Evolutionary conservation across 2,888 invertebrate genomes (phyloP).

Genomic region (Drosophila kanekoi): DNA sequence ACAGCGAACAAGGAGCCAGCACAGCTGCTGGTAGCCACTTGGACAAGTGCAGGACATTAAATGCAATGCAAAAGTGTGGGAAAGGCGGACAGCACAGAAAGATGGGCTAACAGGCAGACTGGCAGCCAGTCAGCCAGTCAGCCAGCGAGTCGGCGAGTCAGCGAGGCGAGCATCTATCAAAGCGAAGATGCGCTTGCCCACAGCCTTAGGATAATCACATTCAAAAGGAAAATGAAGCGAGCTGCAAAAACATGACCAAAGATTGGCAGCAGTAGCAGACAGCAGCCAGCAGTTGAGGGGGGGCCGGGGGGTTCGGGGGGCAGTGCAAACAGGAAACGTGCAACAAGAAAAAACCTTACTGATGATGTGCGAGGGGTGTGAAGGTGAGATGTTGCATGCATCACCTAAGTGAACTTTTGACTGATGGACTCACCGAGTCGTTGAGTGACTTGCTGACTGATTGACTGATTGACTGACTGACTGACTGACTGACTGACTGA

Average conservation of each 20-base stretch:
- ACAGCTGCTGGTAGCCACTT: constrained; percentile 41
- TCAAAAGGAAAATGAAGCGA: constrained; percentile 78
- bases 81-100: neutral
- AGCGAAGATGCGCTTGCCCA: constrained; percentile 70
- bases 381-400: neutral
- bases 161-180: constrained; percentile 68
- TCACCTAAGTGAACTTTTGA: constrained; percentile 67
- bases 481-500: constrained; percentile 15
- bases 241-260: constrained; percentile 71
- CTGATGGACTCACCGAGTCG: constrained; percentile 62
- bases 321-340: constrained; percentile 67
- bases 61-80: constrained; percentile 60
- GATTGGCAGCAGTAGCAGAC: constrained; percentile 47
- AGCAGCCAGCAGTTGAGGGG: too few species aligned
- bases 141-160: constrained; percentile 31
- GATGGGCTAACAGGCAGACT: neutral
- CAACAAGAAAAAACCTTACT: constrained; percentile 24
- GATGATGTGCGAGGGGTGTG: neutral
- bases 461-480: constrained; percentile 23
- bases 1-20: constrained; percentile 63
- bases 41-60: constrained; percentile 74
- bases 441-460: constrained; percentile 16
- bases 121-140: constrained; percentile 1
- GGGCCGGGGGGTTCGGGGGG: too few species aligned
- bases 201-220: constrained; percentile 79